Evolutionary conservation across 2,888 invertebrate species (phyloP).

Genomic region (Nomada flava): DNA sequence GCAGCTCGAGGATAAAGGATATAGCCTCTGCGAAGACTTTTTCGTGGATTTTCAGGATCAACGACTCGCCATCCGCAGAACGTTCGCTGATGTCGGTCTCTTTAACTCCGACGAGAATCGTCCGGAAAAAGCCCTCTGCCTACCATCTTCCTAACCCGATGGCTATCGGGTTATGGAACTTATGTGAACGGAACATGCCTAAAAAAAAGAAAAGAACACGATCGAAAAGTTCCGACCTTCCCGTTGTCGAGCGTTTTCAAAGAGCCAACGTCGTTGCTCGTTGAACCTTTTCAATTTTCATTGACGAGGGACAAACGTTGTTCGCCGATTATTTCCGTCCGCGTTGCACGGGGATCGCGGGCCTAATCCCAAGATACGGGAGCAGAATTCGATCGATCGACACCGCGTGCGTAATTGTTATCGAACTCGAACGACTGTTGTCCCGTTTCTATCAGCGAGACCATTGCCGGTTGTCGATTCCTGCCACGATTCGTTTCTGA

Average conservation of each 20-base stretch:
- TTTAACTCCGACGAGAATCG: conserved; percentile 35
- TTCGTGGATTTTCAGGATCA: conserved; percentile 68
- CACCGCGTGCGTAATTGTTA: conserved; percentile 4
- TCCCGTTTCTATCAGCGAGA: neutral
- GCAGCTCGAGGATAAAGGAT: conserved; percentile 60
- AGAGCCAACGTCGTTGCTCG: conserved; percentile 18
- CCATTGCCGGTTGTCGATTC: neutral
- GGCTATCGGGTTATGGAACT: neutral
- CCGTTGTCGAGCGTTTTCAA: conserved; percentile 5
- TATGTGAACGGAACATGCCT: too few species aligned
- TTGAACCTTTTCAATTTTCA: conserved; percentile 29
- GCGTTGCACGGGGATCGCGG: neutral
- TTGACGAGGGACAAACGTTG: neutral
- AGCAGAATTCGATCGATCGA: conserved; percentile 14
- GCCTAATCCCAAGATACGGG: neutral
- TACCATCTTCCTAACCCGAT: conserved; percentile 1
- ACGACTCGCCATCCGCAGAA: conserved; percentile 42
- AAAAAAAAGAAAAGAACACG: too few species aligned
- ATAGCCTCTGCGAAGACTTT: conserved; percentile 60
- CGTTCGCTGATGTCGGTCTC: neutral
- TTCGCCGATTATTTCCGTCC: conserved; percentile 18
- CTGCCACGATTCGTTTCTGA: conserved; percentile 23
- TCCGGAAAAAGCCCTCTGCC: conserved; percentile 7
- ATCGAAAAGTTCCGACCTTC: neutral
- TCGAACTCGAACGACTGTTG: neutral